phyloP scores from a whole-genome alignment of 2,113 vertebrate species.

The Falcunculus frontatus region DNA sequence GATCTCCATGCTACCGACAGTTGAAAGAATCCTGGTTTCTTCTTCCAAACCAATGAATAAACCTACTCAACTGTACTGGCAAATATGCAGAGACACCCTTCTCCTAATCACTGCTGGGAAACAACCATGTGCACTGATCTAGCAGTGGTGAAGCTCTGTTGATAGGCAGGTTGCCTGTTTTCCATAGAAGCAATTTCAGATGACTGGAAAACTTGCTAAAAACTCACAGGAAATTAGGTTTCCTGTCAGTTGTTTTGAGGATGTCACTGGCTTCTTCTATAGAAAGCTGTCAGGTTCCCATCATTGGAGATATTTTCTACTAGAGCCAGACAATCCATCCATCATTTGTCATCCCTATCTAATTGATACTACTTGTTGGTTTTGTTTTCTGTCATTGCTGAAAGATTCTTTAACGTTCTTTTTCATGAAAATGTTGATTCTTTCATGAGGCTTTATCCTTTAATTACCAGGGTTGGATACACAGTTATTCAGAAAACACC shows the following conservation, averaged over 20 bases:
- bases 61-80: neutral
- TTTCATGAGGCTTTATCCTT: neutral
- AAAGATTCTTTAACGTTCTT: neutral
- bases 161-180: neutral
- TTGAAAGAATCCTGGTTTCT: neutral
- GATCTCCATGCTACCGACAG: neutral
- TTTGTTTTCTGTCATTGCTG: neutral
- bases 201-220: neutral
- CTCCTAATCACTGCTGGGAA: neutral
- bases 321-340: neutral
- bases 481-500: accelerated
- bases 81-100: neutral
- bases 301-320: neutral
- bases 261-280: neutral
- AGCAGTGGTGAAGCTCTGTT: neutral
- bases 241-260: neutral
- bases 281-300: neutral
- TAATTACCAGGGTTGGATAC: neutral
- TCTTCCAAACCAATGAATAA: neutral
- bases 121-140: neutral
- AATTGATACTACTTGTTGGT: neutral
- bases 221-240: neutral
- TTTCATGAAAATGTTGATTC: neutral
- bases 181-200: neutral
- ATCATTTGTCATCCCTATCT: neutral